Evolutionary conservation across 2,888 invertebrate species (phyloP), one percentile per base, ranked within the genome.

Genomic region (Metellina segmentata): DNA sequence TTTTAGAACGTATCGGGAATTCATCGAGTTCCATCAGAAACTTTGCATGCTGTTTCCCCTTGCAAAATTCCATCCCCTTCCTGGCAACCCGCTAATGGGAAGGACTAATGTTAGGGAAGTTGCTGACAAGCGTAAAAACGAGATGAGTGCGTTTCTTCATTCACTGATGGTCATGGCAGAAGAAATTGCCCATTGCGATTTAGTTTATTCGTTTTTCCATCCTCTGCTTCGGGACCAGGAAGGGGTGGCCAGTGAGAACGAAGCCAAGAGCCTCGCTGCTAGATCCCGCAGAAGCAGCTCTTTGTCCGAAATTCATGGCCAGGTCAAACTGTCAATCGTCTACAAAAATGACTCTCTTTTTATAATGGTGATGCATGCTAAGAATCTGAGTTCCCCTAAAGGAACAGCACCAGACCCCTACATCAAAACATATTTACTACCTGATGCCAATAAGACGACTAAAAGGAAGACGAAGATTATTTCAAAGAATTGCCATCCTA

Each of bases 151-250:
- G 90, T 99, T 99, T 95, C 96, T 99, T 7, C 96, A 96, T 78
- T 97, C 98, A 0, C 96, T 99, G 87, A 98, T 98, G 95, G 96
- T 96, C 94, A 96, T 98, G 94, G 97, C 98, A 0, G 97, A 98
- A 93, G 99, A 99, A 96, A 98, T 99, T 94, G 97, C 98, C 0
- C 99, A 99, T 95, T 95, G 95, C 8, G 98, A 99, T 95, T 96
- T 99, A 87, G 98, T 99, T 0, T 99, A 99, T 95, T 99, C 99
- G 0, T 99, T 99, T 96, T 99, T 99, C 96, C 99, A 99, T 95
- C 98, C 99, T 2, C 95, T 99, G 93, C 95, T 99, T 93, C 96
- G 99, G 93, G 99, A 99, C 95, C 98, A 99, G 95, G 98, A 98
- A 95, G 98, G 98, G 94, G 97, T 97, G 13, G 97, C 79, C 0